Evolutionary conservation across 2,888 invertebrate species (phyloP), one percentile per base, ranked within the genome.

Genomic region (Tineola bisselliella): DNA sequence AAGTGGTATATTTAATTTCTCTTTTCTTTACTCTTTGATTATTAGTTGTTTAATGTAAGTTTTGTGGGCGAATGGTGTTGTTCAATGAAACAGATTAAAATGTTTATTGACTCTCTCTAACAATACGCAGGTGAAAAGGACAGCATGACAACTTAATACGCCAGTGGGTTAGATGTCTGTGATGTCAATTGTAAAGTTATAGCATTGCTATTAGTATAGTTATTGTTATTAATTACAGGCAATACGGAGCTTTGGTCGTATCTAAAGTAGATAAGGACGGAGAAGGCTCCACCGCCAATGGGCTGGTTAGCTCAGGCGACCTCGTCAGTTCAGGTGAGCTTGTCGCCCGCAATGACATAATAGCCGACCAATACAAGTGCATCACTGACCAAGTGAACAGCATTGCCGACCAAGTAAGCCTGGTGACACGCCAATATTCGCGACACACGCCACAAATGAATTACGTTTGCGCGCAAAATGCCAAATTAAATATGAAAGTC

Each of bases 161-260:
- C 25, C 25, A 25, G 25, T 4, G 25, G 25, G 25, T 25, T 6
- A 25, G 6, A 25, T 2, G 25, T n/a, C n/a, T n/a, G n/a, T n/a
- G n/a, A n/a, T n/a, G n/a, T n/a, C n/a, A n/a, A n/a, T n/a, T n/a
- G n/a, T n/a, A n/a, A n/a, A n/a, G n/a, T n/a, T n/a, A n/a, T n/a
- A n/a, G n/a, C n/a, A n/a, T n/a, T n/a, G n/a, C n/a, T n/a, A n/a
- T n/a, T n/a, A n/a, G n/a, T n/a, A n/a, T n/a, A n/a, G 31, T 33
- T 62, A 44, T 60, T 60, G 48, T n/a, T 15, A 58, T 44, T 43
- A 6, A 19, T 64, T 67, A 38, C 77, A 88, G 88, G 70, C 86
- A 87, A 72, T 88, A 86, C 62, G 87, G 87, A 8, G 81, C 79
- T 1, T 67, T 87, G 63, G 88, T 88, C 59, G 86, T 87, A 8